Percentiles rank a stretch among this genome's conserved stretches.
These are phyloP conservation scores for Cuculus canorus DNA, from an alignment of 2,797 vertebrate genomes.

Conservation along the genomic window DNA sequence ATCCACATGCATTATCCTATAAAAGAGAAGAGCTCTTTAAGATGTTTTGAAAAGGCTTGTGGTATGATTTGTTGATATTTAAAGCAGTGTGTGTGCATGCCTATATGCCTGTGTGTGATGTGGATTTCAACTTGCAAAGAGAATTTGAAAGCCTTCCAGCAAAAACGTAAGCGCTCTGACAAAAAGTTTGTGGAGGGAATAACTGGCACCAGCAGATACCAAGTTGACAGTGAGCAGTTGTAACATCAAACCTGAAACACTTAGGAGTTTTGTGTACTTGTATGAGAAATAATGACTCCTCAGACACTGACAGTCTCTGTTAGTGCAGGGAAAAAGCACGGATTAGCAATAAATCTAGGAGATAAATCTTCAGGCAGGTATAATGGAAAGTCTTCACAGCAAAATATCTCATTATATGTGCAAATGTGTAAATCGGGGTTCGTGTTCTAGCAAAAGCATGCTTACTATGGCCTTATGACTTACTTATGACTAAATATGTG, in stretches of 20 bases:
- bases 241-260: conserved; percentile 59
- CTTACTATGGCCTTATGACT: not conserved
- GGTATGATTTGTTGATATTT: conserved; percentile 33
- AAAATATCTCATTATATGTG: not conserved
- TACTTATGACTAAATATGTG: not conserved
- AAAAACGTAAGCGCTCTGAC: not conserved
- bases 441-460: not conserved
- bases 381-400: not conserved
- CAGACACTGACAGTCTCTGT: not conserved
- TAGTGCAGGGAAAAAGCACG: not conserved
- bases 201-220: conserved; percentile 44
- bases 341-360: not conserved
- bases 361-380: not conserved
- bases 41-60: conserved; percentile 6
- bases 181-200: conserved; percentile 45
- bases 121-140: conserved; percentile 21
- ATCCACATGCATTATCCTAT: not conserved
- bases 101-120: not conserved
- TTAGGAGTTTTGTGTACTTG: conserved; percentile 24
- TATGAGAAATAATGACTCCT: conserved; percentile 40
- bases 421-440: not conserved
- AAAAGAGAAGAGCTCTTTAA: conserved; percentile 19
- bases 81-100: not conserved
- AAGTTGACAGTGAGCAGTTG: conserved; percentile 56
- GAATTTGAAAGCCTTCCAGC: conserved; percentile 55